These are phyloP conservation scores for Echinarachnius parma DNA, from an alignment of 53 echinoderm and acorn worm genomes.

Conservation along the genomic window DNA sequence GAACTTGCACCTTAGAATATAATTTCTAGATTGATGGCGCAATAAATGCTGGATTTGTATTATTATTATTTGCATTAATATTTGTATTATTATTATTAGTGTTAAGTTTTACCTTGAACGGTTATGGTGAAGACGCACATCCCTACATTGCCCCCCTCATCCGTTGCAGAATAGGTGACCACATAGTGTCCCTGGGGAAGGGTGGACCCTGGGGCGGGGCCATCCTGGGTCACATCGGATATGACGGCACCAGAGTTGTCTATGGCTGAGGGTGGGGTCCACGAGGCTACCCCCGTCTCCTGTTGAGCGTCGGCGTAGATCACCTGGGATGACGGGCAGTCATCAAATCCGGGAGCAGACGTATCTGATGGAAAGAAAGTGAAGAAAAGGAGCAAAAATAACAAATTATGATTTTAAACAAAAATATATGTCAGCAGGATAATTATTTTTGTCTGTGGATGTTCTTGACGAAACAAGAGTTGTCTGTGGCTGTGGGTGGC, in stretches of 20 bases:
- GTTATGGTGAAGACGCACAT: constrained; percentile 23
- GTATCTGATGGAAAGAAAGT: constrained; percentile 35
- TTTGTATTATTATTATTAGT: no score
- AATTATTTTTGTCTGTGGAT: no score
- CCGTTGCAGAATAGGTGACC: constrained; percentile 22
- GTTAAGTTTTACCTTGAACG: constrained; percentile 40
- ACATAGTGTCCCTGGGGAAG: constrained; percentile 44
- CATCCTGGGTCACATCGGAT: constrained; percentile 12
- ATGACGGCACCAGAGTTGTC: constrained; percentile 42
- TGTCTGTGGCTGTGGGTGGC: constrained; percentile 47
- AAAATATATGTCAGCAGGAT: no score
- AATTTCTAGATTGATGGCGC: no score
- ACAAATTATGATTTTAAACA: no score
- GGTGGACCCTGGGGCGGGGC: constrained; percentile 20
- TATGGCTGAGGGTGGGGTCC: constrained; percentile 32
- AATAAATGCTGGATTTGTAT: no score
- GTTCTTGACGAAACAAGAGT: constrained; percentile 19
- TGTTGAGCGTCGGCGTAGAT: constrained; percentile 44
- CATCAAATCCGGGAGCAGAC: constrained; percentile 33
- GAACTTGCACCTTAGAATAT: no score
- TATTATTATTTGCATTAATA: no score
- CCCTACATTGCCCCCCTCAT: constrained; percentile 22
- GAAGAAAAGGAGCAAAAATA: no score
- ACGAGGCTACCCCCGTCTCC: constrained; percentile 41
- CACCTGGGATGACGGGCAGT: constrained; percentile 42